Evolutionary conservation across 1,140 invertebrate genomes (phyloP).

Genomic region (Pachypeltis micranthus): DNA sequence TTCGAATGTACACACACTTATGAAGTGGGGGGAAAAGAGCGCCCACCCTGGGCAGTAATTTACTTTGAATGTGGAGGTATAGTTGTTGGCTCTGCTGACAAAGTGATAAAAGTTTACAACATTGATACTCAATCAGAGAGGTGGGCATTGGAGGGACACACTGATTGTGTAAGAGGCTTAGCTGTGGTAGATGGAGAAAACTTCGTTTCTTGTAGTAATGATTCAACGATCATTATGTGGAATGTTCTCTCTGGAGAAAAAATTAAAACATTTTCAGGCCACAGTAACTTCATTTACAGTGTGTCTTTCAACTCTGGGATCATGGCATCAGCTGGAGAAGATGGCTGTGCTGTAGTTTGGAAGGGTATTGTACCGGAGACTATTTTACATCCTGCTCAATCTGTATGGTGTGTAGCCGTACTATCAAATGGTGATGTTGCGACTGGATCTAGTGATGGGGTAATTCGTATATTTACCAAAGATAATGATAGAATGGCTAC

Average conservation of each 20-base stretch:
- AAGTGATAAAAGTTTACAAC: conserved; percentile 56
- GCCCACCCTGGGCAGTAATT: not conserved
- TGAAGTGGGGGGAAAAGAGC: not conserved
- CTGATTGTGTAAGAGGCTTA: conserved; percentile 78
- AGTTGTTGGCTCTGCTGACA: conserved; percentile 83
- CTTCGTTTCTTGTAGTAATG: conserved; percentile 83
- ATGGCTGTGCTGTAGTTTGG: conserved; percentile 79
- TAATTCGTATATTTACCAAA: conserved; percentile 71
- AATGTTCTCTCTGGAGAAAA: conserved; percentile 58
- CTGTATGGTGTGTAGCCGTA: conserved; percentile 76
- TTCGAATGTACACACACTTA: conserved; percentile 3
- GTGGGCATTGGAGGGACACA: conserved; percentile 44
- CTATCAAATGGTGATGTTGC: conserved; percentile 80
- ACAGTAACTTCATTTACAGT: conserved; percentile 67
- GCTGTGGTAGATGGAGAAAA: conserved; percentile 50
- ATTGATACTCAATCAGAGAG: not conserved
- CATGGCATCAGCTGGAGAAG: conserved; percentile 70
- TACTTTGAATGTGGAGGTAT: conserved; percentile 37
- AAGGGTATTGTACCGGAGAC: conserved; percentile 51
- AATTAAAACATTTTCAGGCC: conserved; percentile 63
- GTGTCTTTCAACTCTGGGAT: conserved; percentile 18
- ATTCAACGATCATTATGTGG: conserved; percentile 75
- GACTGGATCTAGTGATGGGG: conserved; percentile 73
- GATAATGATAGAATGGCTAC: conserved; percentile 53
- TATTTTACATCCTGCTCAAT: conserved; percentile 68